Evolutionary conservation across 2,888 invertebrate genomes (phyloP), one percentile per base, ranked within the genome.

Genomic region (Yponomeuta evonymella): DNA sequence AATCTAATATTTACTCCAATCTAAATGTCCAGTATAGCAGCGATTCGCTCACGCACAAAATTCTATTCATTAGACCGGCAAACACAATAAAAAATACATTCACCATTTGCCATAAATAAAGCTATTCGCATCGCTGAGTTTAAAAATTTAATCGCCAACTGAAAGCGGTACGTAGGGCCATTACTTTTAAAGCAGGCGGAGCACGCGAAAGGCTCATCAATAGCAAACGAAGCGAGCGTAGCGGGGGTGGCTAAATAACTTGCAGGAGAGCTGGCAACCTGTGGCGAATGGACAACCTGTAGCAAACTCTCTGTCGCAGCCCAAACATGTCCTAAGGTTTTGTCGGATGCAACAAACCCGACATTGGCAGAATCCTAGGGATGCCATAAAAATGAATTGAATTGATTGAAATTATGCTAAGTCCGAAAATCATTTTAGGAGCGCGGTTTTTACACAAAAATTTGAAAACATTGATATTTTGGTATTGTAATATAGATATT

Each of bases 201-300:
- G 72, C 73, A 74, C 72, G 72, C 68, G 73, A 73, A 73, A 67
- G 68, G 70, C 73, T 72, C 72, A 72, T 73, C 72, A 72, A 73
- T 43, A 68, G 70, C 66, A 67, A 70, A 30, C 51, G 70, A 48
- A 69, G 72, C 64, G n/a, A 48, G 36, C 36, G 36, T 48, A 66
- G 70, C 73, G 51, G 2, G 15, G 70, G 72, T 69, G 71, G 81
- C 86, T 84, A 36, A 84, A 83, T 83, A 86, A 83, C 76, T 78
- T 78, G 78, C 15, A 58, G 51, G 15, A 58, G 15, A 58, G 79
- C 79, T 76, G 76, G 76, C 85, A 83, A 87, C 88, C 86, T 86
- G 87, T 87, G 75, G 87, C 81, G 72, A 72, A 72, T 72, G 72
- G 71, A 71, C 80, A 79, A 86, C 86, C 84, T 85, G 86, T 86